Conservation (phyloP, 2,113 vertebrate species). For the Otocyon megalotis region DNA sequence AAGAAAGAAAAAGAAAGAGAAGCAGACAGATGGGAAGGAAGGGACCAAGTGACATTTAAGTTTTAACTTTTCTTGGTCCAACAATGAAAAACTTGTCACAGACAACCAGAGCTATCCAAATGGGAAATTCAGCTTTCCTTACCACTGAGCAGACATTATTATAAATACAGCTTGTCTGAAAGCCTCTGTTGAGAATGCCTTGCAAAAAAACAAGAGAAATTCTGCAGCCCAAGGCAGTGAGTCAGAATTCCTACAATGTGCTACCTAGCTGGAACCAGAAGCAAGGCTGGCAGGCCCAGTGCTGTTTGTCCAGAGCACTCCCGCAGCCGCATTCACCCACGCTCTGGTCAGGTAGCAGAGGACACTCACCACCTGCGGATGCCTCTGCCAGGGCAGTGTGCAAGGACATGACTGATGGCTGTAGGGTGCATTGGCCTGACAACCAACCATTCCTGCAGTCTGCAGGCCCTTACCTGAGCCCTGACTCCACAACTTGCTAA, state of each 20-base stretch:
- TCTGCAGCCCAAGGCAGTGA: neutral
- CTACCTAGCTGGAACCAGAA: neutral
- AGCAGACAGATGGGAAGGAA: too few species aligned
- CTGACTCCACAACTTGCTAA: neutral
- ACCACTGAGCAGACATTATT: neutral
- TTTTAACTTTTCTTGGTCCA: neutral
- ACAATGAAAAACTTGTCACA: neutral
- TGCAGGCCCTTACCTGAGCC: neutral
- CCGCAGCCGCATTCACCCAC: neutral
- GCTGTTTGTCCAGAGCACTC: neutral
- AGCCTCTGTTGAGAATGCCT: neutral
- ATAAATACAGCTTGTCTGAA: neutral
- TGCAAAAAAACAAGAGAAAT: constrained; percentile 10
- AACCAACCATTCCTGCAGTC: too few species aligned
- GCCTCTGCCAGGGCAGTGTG: neutral
- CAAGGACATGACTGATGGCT: too few species aligned
- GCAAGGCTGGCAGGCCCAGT: neutral
- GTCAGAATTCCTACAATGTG: neutral
- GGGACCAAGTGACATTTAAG: neutral
- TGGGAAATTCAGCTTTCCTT: constrained; percentile 30
- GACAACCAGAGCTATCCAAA: neutral
- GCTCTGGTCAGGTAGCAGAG: neutral
- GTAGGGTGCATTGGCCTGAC: neutral
- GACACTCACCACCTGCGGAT: neutral
- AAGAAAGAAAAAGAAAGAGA: neutral